phyloP scores from a whole-genome alignment of 2,113 vertebrate species.

The Sisor rabdophorus region DNA sequence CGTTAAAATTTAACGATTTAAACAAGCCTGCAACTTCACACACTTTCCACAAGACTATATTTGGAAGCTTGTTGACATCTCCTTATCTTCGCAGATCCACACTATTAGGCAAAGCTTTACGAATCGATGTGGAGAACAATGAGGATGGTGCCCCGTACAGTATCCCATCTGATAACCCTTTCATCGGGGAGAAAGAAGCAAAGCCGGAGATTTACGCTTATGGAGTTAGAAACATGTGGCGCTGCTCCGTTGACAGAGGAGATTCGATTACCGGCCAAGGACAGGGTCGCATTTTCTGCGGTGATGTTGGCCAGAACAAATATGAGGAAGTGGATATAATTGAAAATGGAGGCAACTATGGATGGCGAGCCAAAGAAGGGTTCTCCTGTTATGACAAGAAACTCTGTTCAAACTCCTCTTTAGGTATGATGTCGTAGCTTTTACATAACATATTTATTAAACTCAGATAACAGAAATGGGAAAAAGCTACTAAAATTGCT shows the following conservation, averaged over 20 bases:
- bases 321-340: slow-evolving; percentile 78
- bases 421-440: slow-evolving; percentile 59
- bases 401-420: slow-evolving; percentile 74
- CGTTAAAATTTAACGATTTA: too few species aligned
- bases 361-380: slow-evolving; percentile 79
- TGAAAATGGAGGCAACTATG: slow-evolving; percentile 75
- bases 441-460: background rate
- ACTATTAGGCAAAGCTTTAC: slow-evolving; percentile 74
- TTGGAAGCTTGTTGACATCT: background rate
- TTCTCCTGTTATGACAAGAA: slow-evolving; percentile 77
- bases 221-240: slow-evolving; percentile 81
- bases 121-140: slow-evolving; percentile 69
- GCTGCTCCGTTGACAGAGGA: slow-evolving; percentile 76
- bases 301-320: slow-evolving; percentile 79
- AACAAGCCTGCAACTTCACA: background rate
- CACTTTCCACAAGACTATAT: background rate
- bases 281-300: slow-evolving; percentile 72
- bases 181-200: slow-evolving; percentile 61
- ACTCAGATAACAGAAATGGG: background rate
- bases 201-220: slow-evolving; percentile 76
- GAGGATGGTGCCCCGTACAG: slow-evolving; percentile 67
- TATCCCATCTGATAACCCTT: slow-evolving; percentile 76
- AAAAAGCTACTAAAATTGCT: background rate
- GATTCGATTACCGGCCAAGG: slow-evolving; percentile 62
- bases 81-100: slow-evolving; percentile 61